phyloP scores from a whole-genome alignment of 2,113 vertebrate genomes.

The Chrysochloris asiatica region DNA sequence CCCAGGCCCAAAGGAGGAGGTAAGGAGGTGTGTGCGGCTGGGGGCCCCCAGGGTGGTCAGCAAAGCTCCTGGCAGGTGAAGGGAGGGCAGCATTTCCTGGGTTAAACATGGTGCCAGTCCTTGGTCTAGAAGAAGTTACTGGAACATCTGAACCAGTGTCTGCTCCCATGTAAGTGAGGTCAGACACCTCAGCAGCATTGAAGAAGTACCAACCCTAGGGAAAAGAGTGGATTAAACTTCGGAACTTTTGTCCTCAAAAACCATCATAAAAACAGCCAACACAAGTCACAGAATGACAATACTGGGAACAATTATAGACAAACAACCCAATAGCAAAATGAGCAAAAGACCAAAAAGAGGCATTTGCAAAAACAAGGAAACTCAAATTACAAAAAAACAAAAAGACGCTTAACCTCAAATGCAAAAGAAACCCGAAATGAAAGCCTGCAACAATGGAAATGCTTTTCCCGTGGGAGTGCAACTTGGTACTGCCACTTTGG shows the following conservation, averaged over 20 bases:
- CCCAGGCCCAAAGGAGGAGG: neutral
- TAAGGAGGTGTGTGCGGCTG: neutral
- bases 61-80: neutral
- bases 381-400: neutral
- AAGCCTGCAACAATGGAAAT: neutral
- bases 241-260: neutral
- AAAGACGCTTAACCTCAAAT: neutral
- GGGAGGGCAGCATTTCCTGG: neutral
- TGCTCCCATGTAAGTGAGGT: fast-evolving
- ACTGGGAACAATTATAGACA: neutral
- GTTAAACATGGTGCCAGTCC: neutral
- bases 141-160: neutral
- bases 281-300: neutral
- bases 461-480: no score
- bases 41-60: neutral
- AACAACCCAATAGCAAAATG: no score
- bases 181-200: neutral
- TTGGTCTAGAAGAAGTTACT: neutral
- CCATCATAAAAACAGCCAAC: neutral
- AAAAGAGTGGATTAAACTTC: neutral
- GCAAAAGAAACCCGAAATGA: neutral
- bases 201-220: neutral
- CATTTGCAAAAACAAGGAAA: neutral
- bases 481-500: neutral
- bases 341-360: neutral